Conservation (phyloP, 2,888 invertebrate genomes). For the Drosophila robusta region DNA sequence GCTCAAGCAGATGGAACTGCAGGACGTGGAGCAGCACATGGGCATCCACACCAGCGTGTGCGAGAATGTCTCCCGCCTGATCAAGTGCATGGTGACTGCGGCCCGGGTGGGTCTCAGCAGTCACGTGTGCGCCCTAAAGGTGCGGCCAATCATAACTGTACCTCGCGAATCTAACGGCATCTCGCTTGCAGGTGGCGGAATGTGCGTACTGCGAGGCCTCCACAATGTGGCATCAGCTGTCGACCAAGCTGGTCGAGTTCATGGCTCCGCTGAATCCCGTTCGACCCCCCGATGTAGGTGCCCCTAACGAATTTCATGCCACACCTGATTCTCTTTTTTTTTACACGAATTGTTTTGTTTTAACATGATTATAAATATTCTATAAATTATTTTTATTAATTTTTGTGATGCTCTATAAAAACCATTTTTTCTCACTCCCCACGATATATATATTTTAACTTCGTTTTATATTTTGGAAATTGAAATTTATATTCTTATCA, state of each 20-base stretch:
- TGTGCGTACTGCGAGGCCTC: constrained; percentile 97
- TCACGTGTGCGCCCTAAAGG: constrained; percentile 87
- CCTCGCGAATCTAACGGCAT: too few species aligned
- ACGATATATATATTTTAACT: too few species aligned
- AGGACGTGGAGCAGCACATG: constrained; percentile 92
- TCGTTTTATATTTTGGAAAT: too few species aligned
- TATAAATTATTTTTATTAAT: too few species aligned
- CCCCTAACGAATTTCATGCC: neutral
- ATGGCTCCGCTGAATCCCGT: constrained; percentile 91
- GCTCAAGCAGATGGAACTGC: constrained; percentile 96
- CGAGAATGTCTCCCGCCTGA: constrained; percentile 90
- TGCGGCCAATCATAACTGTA: constrained; percentile 27
- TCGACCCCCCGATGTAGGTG: constrained; percentile 90
- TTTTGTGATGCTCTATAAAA: too few species aligned
- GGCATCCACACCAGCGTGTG: constrained; percentile 91
- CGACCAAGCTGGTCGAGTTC: constrained; percentile 91
- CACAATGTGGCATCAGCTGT: constrained; percentile 97
- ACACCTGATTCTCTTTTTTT: neutral
- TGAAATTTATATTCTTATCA: too few species aligned
- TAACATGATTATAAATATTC: too few species aligned
- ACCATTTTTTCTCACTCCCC: too few species aligned
- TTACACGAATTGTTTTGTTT: too few species aligned
- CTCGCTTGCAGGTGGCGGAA: constrained; percentile 86
- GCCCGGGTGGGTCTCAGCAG: constrained; percentile 89
- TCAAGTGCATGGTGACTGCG: constrained; percentile 91